phyloP scores from a whole-genome alignment of 2,888 invertebrate species.

The Watsonalla binaria region DNA sequence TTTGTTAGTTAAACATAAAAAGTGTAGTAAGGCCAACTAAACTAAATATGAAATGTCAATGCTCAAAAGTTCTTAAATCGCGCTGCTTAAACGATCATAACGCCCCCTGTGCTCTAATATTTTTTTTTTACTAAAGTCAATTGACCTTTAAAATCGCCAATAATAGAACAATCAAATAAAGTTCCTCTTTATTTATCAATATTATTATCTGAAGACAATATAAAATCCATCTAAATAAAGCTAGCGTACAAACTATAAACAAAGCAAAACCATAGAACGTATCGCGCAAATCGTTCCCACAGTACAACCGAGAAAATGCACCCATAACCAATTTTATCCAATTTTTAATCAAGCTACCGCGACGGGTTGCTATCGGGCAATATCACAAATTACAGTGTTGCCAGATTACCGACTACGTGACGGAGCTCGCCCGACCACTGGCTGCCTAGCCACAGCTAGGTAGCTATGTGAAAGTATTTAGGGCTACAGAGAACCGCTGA shows the following conservation, averaged over 20 bases:
- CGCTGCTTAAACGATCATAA: no score
- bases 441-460: background rate
- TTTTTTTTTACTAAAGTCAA: no score
- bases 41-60: no score
- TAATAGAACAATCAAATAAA: no score
- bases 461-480: background rate
- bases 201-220: no score
- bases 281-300: constrained; percentile 29
- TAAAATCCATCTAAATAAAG: background rate
- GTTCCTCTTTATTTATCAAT: no score
- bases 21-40: no score
- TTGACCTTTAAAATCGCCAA: no score
- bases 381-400: constrained; percentile 72
- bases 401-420: constrained; percentile 64
- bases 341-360: constrained; percentile 71
- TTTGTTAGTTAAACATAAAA: no score
- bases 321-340: constrained; percentile 63
- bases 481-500: background rate
- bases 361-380: constrained; percentile 45
- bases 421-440: constrained; percentile 14
- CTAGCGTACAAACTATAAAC: background rate
- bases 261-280: background rate
- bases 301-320: constrained; percentile 36
- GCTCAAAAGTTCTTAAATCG: no score
- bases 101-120: no score